Evolutionary conservation across 2,797 vertebrate genomes (phyloP).

Genomic region (Agapornis canus): DNA sequence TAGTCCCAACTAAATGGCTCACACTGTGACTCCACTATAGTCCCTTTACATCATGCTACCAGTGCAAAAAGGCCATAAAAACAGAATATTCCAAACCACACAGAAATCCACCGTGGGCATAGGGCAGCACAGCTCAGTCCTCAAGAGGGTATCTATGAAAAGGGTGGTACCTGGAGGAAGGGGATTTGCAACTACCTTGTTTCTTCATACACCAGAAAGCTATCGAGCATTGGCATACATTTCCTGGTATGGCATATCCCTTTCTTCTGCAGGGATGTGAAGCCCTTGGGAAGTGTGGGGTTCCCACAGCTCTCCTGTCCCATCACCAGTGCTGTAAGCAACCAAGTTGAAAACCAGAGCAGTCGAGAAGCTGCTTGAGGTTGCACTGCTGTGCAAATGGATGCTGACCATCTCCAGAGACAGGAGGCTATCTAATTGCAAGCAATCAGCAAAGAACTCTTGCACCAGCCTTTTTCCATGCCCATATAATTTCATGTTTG

Average conservation of each 20-base stretch:
- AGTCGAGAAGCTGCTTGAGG: not conserved
- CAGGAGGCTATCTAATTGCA: fast-evolving
- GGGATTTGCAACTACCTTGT: not conserved
- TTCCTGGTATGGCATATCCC: not conserved
- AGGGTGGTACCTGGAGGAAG: not conserved
- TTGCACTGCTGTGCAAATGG: not conserved
- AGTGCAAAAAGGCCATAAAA: not conserved
- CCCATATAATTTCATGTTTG: not conserved
- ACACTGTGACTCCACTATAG: not conserved
- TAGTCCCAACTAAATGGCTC: not conserved
- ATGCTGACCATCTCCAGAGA: not conserved
- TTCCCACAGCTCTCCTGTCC: not conserved
- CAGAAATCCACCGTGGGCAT: not conserved
- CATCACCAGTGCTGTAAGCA: not conserved
- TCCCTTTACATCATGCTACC: not conserved
- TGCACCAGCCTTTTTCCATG: not conserved
- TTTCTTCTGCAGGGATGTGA: not conserved
- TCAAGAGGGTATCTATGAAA: not conserved
- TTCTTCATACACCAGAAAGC: not conserved
- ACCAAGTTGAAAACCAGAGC: not conserved
- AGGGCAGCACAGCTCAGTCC: not conserved
- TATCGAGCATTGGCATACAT: fast-evolving
- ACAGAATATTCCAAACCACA: not conserved
- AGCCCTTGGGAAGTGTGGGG: not conserved
- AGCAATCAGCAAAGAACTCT: not conserved